Evolutionary conservation across 2,113 vertebrate genomes (phyloP), one percentile per base, ranked within the genome.

Genomic region (Dermatemys mawii): DNA sequence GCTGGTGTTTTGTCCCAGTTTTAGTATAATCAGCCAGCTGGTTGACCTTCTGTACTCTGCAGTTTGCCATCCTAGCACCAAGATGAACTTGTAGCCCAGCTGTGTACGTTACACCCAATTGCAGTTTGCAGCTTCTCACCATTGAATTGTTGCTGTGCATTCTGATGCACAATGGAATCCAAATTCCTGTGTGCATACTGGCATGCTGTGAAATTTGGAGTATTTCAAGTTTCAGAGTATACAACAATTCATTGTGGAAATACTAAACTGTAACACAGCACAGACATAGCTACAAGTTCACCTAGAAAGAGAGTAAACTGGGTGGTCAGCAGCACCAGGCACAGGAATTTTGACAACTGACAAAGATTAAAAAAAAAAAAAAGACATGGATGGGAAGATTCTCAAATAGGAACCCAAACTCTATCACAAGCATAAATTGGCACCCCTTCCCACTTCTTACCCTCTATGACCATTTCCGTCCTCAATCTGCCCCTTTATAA

Each of bases 101-200:
- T 67, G 11, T 41, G 26, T 24, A 60, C 84, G 35, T 38, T 85
- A 27, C 44, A 4, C 44, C 24, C 16, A 53, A n/a, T 5, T 49
- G 38, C n/a, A 80, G 38, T 53, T n/a, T 38, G 10, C 7, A 80
- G 17, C 32, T 90, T 19, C 54, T 29, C 16, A 41, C 48, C 49
- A 44, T 16, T 84, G 41, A 54, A 92, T 35, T 85, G 83, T 24
- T 67, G 32, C 11, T 7, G 53, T 81, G 79, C n/a, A 11, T 51
- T 81, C 63, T 70, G 63, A n/a, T 70, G n/a, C n/a, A 54, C 4
- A 55, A 55, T 26, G 6, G n/a, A 38, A 13, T 67, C 51, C 32
- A 63, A 63, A 48, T 55, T 9, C 49, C 38, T 48, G 2, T 86
- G 24, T 81, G 29, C 78, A 60, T 26, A 0, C 0, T 63, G n/a